Evolutionary conservation across 2,113 vertebrate species (phyloP).

Genomic region (Cnemophilus loriae): DNA sequence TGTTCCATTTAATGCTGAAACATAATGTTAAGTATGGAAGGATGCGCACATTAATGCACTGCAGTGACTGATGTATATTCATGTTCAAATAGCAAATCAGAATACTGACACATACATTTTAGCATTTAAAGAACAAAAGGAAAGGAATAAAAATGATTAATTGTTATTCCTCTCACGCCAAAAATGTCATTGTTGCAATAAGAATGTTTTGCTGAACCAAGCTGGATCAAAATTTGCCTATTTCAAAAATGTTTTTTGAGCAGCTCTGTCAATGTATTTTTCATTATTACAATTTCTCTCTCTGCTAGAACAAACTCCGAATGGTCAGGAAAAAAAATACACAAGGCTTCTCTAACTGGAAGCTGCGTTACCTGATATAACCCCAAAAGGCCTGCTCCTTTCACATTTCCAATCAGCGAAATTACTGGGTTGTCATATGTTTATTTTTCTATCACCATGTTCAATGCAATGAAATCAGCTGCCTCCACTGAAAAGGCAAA

Average conservation of each 20-base stretch:
- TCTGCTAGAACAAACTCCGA: background rate
- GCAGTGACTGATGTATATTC: background rate
- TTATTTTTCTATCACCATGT: constrained; percentile 28
- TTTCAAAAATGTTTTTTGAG: background rate
- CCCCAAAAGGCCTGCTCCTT: constrained; percentile 11
- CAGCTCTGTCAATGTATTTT: background rate
- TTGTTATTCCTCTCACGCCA: background rate
- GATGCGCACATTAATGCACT: background rate
- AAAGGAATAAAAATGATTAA: background rate
- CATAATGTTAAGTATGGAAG: background rate
- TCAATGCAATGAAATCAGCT: background rate
- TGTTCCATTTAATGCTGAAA: background rate
- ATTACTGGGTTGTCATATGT: background rate
- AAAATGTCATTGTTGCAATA: background rate
- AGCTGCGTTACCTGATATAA: constrained; percentile 29
- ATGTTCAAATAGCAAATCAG: background rate
- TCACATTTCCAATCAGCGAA: constrained; percentile 25
- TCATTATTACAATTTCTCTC: background rate
- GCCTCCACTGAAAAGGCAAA: background rate
- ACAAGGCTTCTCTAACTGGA: background rate
- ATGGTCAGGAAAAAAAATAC: background rate
- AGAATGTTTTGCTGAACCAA: background rate
- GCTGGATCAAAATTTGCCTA: background rate
- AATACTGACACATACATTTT: background rate
- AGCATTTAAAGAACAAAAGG: background rate